Conservation (phyloP, 2,797 vertebrate genomes). For the Smutsia temminckii region DNA sequence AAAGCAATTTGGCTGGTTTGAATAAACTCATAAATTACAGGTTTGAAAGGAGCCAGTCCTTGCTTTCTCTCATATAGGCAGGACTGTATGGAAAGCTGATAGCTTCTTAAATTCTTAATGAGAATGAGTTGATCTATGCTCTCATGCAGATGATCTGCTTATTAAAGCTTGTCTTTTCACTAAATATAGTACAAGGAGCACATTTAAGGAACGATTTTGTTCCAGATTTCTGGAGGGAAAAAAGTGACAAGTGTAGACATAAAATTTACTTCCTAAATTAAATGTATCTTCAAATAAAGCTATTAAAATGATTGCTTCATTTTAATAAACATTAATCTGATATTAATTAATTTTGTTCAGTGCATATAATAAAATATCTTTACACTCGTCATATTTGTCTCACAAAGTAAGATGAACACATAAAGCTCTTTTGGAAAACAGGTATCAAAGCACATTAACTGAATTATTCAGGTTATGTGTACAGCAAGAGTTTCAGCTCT, state of each 20-base stretch:
- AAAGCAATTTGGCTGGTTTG: conserved; percentile 87
- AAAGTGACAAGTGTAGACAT: conserved; percentile 76
- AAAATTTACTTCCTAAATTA: conserved; percentile 82
- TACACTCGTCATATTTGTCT: conserved; percentile 71
- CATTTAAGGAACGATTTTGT: conserved; percentile 82
- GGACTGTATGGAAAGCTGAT: conserved; percentile 78
- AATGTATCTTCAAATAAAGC: conserved; percentile 81
- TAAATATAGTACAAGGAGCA: conserved; percentile 81
- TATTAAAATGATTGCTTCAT: conserved; percentile 82
- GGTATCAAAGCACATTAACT: conserved; percentile 36
- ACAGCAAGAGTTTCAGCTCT: neutral
- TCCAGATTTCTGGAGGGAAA: conserved; percentile 80
- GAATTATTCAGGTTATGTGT: conserved; percentile 53
- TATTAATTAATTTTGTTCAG: conserved; percentile 78
- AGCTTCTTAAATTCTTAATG: conserved; percentile 83
- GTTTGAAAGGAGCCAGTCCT: conserved; percentile 82
- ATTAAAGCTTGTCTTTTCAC: conserved; percentile 81
- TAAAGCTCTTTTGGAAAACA: conserved; percentile 72
- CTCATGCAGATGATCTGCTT: conserved; percentile 76
- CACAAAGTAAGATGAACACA: conserved; percentile 62
- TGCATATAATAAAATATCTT: conserved; percentile 80
- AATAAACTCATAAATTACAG: conserved; percentile 87
- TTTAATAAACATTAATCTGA: conserved; percentile 83
- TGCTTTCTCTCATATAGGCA: conserved; percentile 79
- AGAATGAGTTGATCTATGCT: conserved; percentile 83